Conservation (phyloP, 2,113 vertebrate species). For the Chloebia gouldiae region DNA sequence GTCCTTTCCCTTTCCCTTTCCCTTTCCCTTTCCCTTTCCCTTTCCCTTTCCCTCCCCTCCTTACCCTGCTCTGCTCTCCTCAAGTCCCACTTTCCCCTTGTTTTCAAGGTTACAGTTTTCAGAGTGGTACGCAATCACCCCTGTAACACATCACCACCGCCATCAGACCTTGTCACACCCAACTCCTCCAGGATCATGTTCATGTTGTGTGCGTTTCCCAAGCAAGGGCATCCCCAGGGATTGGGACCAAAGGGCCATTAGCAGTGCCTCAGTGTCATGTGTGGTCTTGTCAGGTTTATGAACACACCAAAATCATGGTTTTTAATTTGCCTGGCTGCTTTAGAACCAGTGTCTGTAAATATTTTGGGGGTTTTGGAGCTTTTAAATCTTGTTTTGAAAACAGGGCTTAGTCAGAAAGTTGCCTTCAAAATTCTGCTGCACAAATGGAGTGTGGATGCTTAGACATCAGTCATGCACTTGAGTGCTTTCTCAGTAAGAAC, state of each 20-base stretch:
- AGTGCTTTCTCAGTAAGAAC: rapidly evolving
- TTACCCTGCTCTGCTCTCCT: not conserved
- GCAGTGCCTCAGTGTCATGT: too few species aligned
- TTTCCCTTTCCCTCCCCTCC: not conserved
- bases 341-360: not conserved
- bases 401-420: not conserved
- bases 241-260: not conserved
- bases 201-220: not conserved
- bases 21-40: too few species aligned
- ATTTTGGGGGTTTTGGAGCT: not conserved
- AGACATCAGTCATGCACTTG: not conserved
- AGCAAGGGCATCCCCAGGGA: not conserved
- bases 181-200: not conserved
- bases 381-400: not conserved
- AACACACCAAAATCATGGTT: not conserved
- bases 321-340: not conserved
- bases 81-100: not conserved
- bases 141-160: not conserved
- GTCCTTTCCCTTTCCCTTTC: not conserved
- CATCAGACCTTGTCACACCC: not conserved
- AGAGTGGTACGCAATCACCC: not conserved
- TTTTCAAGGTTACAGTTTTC: not conserved
- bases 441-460: not conserved
- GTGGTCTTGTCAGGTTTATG: not conserved
- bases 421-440: not conserved